A percentile compares a stretch with the other conserved stretches of the same genome.
phyloP scores from a whole-genome alignment of 2,888 invertebrate genomes.

The Hypomecis punctinalis region DNA sequence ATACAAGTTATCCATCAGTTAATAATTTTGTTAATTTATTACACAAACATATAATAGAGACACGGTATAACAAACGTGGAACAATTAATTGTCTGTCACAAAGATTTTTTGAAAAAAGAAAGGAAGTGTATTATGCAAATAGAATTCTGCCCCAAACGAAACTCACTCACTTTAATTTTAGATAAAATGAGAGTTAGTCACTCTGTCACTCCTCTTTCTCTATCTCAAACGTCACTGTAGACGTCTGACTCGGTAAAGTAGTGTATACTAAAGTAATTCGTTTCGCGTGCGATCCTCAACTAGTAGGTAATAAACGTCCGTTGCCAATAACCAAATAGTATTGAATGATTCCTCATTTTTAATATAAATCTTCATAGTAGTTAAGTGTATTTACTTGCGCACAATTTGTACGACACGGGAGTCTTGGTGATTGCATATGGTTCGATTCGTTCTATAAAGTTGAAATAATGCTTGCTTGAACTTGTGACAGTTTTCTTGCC shows the following conservation, averaged over 20 bases:
- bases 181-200: too few relatives aligned
- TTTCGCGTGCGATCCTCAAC: constrained; percentile 60
- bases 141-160: too few relatives aligned
- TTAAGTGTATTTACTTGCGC: constrained; percentile 78
- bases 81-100: too few relatives aligned
- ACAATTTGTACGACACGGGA: constrained; percentile 53
- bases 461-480: neutral
- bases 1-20: too few relatives aligned
- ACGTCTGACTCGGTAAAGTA: constrained; percentile 46
- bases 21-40: too few relatives aligned
- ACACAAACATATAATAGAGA: too few relatives aligned
- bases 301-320: constrained; percentile 64
- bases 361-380: constrained; percentile 72
- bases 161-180: too few relatives aligned
- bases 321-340: constrained; percentile 81
- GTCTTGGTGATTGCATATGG: neutral
- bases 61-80: too few relatives aligned
- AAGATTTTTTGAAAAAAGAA: too few relatives aligned
- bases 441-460: neutral
- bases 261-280: constrained; percentile 49
- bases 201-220: too few relatives aligned
- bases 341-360: constrained; percentile 74
- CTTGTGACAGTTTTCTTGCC: neutral
- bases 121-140: too few relatives aligned
- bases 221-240: too few relatives aligned